Evolutionary conservation across 1,140 invertebrate genomes (phyloP), one percentile per base, ranked within the genome.

Genomic region (Caenorhabditis briggsae): DNA sequence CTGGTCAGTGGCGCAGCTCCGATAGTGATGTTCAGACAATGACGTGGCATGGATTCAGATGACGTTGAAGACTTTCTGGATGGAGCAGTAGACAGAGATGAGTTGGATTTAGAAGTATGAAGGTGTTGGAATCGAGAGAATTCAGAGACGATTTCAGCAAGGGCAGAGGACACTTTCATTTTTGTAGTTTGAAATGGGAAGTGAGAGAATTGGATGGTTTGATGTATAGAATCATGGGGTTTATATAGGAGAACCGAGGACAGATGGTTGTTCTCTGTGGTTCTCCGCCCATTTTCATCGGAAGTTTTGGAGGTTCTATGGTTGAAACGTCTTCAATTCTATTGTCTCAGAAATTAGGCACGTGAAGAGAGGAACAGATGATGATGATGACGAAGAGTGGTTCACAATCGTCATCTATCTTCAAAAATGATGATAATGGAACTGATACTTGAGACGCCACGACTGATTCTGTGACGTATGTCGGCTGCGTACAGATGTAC

Each of bases 41-140:
- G 70, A 78, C 18, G 70, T n/a, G 70, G 14, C 33, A 33, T 33
- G 5, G 70, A 20, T 50, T 78, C 70, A 78, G 70, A 23, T 50
- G 70, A 78, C 11, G 59, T 61, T 78, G 65, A 46, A 46, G 14
- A 14, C 9, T 78, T 78, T 78, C 70, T 50, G 18, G 46, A 78
- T 78, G 20, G 46, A 5, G 70, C 50, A 5, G 46, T 23, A 41
- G 46, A 33, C 18, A 33, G 12, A 20, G 70, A 78, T 12, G 46
- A 48, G 7, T 11, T 18, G 20, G 70, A 78, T 25, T 41, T 50
- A 6, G 70, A 78, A 20, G 46, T 23, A 78, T 78, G 70, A 50
- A 78, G 9, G 11, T 78, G 70, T 78, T 78, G 70, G 46, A 78
- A 78, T 78, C n/a, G n/a, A 23, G 70, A 78, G 46, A 78, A 78